Conservation (phyloP, 1,140 invertebrate genomes). For the Drosophila nannoptera region DNA sequence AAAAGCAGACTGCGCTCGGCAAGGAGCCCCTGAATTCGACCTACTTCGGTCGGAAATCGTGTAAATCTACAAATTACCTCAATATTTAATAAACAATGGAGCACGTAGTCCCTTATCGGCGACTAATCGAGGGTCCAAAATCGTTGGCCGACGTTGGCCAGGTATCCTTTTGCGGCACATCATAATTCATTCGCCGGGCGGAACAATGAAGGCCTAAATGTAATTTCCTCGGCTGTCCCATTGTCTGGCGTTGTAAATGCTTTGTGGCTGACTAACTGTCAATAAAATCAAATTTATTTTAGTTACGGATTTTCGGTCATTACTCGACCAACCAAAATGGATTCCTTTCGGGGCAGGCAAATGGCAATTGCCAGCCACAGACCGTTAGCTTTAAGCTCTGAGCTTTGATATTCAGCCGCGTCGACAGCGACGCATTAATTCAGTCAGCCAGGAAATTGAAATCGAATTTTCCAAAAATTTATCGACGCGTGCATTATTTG, state of each 20-base stretch:
- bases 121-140: slow-evolving; percentile 40
- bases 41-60: slow-evolving; percentile 57
- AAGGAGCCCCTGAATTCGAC: slow-evolving; percentile 59
- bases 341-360: slow-evolving; percentile 41
- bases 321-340: slow-evolving; percentile 47
- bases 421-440: slow-evolving; percentile 34
- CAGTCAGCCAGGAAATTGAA: slow-evolving; percentile 69
- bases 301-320: slow-evolving; percentile 68
- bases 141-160: slow-evolving; percentile 49
- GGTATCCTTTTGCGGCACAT: slow-evolving; percentile 34
- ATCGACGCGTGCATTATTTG: slow-evolving; percentile 26
- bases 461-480: slow-evolving; percentile 31
- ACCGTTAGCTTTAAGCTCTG: slow-evolving; percentile 7
- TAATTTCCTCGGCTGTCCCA: slow-evolving; percentile 54
- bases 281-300: slow-evolving; percentile 77
- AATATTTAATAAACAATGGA: slow-evolving; percentile 68
- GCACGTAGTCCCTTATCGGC: slow-evolving; percentile 46
- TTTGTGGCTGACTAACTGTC: slow-evolving; percentile 57
- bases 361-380: neutral
- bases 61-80: slow-evolving; percentile 75
- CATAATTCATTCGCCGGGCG: slow-evolving; percentile 62
- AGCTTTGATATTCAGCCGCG: slow-evolving; percentile 42
- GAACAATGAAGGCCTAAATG: slow-evolving; percentile 50
- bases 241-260: slow-evolving; percentile 61
- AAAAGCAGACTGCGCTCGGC: neutral